A percentile compares a stretch with the other conserved stretches of the same genome.
Conservation (phyloP, 2,113 vertebrate genomes). For the Cacatua alba region DNA sequence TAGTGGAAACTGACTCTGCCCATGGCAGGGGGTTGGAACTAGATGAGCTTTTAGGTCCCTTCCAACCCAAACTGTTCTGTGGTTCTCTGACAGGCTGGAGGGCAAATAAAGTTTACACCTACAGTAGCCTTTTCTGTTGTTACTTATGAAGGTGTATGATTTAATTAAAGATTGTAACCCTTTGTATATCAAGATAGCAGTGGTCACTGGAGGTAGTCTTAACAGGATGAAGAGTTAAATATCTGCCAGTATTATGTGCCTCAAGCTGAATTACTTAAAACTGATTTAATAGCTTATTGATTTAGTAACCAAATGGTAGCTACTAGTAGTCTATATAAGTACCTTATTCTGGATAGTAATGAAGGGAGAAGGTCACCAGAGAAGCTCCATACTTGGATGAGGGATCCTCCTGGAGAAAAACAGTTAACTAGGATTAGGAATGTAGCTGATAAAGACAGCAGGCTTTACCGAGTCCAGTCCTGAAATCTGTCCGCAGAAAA, state of each 20-base stretch:
- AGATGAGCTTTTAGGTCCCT: not conserved
- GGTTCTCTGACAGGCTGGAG: not conserved
- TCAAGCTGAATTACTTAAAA: not conserved
- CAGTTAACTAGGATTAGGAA: not conserved
- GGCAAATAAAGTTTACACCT: not conserved
- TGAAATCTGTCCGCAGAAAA: not conserved
- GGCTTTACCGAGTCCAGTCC: not conserved
- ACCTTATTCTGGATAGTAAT: not conserved
- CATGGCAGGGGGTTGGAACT: not conserved
- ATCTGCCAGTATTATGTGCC: rapidly evolving
- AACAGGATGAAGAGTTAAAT: too few species aligned
- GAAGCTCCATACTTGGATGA: not conserved
- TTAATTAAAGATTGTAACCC: not conserved
- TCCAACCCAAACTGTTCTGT: not conserved
- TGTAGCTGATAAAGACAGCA: not conserved
- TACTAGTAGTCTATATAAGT: not conserved
- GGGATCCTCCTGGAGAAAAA: not conserved
- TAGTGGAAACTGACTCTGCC: not conserved
- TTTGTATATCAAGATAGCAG: not conserved
- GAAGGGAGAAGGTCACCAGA: not conserved
- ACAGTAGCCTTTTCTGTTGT: not conserved
- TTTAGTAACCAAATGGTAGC: not conserved
- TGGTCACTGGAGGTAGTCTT: not conserved
- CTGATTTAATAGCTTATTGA: not conserved
- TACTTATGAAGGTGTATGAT: not conserved